Base-by-base conservation (phyloP, 2,113 vertebrate genomes). In the Larimichthys crocea region DNA sequence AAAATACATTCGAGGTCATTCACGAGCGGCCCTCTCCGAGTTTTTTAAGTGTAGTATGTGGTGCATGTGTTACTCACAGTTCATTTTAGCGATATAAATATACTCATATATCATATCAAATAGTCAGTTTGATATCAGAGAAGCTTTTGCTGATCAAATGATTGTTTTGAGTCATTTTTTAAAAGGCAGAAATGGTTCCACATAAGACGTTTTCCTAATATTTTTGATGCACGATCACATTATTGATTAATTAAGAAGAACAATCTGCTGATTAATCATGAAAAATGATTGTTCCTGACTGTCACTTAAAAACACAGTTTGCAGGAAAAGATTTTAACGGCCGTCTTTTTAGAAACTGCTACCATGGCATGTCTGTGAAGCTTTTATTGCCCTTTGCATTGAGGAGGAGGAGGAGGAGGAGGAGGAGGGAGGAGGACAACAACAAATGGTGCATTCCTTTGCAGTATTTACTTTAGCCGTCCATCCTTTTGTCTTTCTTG, bases 391-490 rank as follows among this genome's bases (percentile, higher is more conserved):
- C 59, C 62, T 69, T 46, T 79, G 65, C 20, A 82, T 68, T 74
- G 10, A 74, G 46, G 15, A 29, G 29, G 29, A 29, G 29, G 42
- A 19, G 31, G 31, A 7, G 7, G 8, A 8, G 35, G 35, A 8
- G 35, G 6, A 8, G 24, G 24, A n/a, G n/a, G 7, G 8, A 8
- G 35, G 35, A 8, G 35, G 6, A 8, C 1, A 1, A 24, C 42
- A 65, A 60, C 52, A 49, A 76, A 52, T 60, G 76, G 50, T 72
- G 77, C 81, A 66, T 88, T 82, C 75, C 66, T 80, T 48, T 2
- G 53, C 61, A n/a, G 52, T 79, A 84, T 91, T 86, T 72, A 84
- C 76, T 86, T 61, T 11, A 62, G 73, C 15, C 15, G 29, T 82
- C 65, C 82, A 62, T 74, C 66, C 59, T 87, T 84, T 26, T 49